phyloP scores from a whole-genome alignment of 2,888 invertebrate genomes.

The Metellina segmentata region DNA sequence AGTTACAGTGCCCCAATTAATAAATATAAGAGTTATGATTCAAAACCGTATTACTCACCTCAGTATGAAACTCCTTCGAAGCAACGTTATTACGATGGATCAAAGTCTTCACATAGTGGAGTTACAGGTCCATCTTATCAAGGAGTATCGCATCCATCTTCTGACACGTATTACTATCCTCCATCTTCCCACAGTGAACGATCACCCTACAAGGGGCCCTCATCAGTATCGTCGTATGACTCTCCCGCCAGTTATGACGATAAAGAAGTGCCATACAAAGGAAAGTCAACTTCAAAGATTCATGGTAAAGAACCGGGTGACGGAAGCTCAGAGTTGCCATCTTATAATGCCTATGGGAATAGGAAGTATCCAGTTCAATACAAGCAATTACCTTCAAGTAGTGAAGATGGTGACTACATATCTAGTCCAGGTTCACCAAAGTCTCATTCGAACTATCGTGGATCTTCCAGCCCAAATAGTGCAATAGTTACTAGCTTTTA shows the following conservation, averaged over 20 bases:
- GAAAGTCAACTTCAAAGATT: constrained; percentile 12
- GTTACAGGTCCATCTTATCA: not conserved
- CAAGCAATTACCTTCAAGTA: not conserved
- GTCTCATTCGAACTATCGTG: constrained; percentile 3
- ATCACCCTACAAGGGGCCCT: not conserved
- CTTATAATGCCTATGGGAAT: constrained; percentile 3
- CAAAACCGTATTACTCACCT: not conserved
- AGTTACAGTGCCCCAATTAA: not conserved
- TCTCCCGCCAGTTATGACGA: not conserved
- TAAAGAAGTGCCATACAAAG: not conserved
- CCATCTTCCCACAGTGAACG: not conserved
- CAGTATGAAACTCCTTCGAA: not conserved
- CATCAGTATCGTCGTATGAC: not conserved
- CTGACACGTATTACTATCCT: not conserved
- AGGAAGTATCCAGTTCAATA: constrained; percentile 5
- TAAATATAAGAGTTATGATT: not conserved
- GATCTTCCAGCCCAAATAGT: not conserved
- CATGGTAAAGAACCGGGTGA: not conserved
- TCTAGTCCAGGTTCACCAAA: constrained; percentile 8
- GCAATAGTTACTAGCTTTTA: constrained; percentile 27
- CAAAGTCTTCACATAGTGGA: constrained; percentile 6
- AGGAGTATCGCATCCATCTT: not conserved
- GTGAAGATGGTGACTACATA: not conserved
- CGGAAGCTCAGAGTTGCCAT: constrained; percentile 2
- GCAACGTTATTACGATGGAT: not conserved